These are phyloP conservation scores for Dipodomys stephensi DNA, from an alignment of 2,113 vertebrate genomes.

Conservation along the genomic window DNA sequence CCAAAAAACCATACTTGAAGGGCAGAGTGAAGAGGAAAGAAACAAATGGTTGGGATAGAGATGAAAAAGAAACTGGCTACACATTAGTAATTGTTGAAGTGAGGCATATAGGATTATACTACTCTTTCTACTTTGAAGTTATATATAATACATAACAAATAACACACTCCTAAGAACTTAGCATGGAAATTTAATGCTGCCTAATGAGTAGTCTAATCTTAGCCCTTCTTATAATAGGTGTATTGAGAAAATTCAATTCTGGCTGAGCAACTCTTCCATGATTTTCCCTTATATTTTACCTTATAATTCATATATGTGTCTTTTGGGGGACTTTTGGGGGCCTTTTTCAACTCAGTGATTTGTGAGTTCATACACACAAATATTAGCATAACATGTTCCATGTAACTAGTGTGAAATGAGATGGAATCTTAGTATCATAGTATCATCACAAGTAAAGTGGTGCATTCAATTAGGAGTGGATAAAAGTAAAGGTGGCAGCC, in stretches of 20 bases:
- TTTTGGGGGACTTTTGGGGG: constrained; percentile 15
- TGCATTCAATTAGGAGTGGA: neutral
- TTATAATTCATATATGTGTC: neutral
- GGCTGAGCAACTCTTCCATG: neutral
- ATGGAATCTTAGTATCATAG: constrained; percentile 35
- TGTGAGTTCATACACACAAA: constrained; percentile 51
- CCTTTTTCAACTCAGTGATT: constrained; percentile 31
- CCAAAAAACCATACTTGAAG: neutral
- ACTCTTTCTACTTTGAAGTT: neutral
- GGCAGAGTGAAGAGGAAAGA: neutral
- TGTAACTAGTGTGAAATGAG: constrained; percentile 49
- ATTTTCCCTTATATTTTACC: constrained; percentile 25
- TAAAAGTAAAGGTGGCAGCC: neutral
- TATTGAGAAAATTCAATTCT: neutral
- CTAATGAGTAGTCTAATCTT: neutral
- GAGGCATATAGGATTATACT: neutral
- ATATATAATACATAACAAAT: neutral
- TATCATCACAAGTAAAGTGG: neutral
- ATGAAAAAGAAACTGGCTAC: neutral
- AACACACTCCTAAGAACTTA: neutral
- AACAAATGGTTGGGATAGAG: neutral
- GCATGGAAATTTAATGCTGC: neutral
- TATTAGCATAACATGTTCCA: constrained; percentile 3
- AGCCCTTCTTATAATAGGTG: neutral
- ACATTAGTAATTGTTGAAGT: neutral